Conservation (phyloP, 2,888 invertebrate genomes). For the Lottia scabra region DNA sequence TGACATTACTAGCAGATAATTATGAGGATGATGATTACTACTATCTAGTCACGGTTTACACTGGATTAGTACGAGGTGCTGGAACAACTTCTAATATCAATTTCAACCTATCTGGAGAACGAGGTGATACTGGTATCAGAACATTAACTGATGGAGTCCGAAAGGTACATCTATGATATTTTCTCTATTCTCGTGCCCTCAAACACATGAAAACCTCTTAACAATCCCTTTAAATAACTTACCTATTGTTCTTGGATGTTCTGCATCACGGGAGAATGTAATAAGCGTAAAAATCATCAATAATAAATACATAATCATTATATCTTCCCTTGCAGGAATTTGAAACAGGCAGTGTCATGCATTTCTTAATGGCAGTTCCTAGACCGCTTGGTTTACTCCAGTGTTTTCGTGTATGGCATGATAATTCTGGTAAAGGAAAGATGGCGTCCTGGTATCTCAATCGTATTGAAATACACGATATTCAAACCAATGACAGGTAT, state of each 20-base stretch:
- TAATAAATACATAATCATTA: too few relatives aligned
- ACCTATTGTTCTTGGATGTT: too few relatives aligned
- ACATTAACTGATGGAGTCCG: constrained; percentile 49
- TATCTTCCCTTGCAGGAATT: constrained; percentile 32
- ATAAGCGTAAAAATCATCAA: too few relatives aligned
- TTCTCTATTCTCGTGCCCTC: too few relatives aligned
- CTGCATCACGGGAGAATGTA: too few relatives aligned
- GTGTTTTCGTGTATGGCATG: constrained; percentile 66
- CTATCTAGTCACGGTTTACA: constrained; percentile 59
- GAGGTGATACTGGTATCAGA: constrained; percentile 60
- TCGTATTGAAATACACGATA: constrained; percentile 65
- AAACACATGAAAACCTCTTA: too few relatives aligned
- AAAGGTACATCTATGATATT: background rate
- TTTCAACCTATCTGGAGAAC: constrained; percentile 59
- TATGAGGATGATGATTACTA: constrained; percentile 53
- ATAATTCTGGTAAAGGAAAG: constrained; percentile 67
- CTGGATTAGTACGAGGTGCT: constrained; percentile 55
- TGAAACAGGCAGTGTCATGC: constrained; percentile 50
- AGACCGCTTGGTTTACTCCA: constrained; percentile 64
- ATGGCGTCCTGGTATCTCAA: constrained; percentile 68
- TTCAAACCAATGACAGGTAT: constrained; percentile 65
- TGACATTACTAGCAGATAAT: constrained; percentile 58
- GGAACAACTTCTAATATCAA: constrained; percentile 55
- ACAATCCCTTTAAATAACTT: too few relatives aligned
- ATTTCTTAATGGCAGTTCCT: constrained; percentile 53